Base-by-base conservation (phyloP, 2,888 invertebrate species). In the Pristionchus arcanus region DNA sequence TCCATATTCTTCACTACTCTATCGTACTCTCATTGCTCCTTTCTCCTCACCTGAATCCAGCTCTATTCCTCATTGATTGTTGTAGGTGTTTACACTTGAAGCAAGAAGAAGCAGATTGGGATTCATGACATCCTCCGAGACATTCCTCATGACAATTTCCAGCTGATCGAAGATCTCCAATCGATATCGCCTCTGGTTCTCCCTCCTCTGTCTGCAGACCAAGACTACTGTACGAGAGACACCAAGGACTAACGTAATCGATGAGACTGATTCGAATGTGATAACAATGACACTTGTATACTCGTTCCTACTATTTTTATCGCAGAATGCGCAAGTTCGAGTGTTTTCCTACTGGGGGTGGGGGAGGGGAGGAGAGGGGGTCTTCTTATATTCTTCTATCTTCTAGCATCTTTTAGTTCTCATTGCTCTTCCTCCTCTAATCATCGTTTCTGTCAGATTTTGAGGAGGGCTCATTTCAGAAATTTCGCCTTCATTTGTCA, bases 1-100 rank as follows among this genome's bases (percentile, higher is more conserved):
- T 31, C 34, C 16, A 55, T 59, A 25, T 34, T 59, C 19, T 53
- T 25, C 31, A 71, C 3, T 3, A 3, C n/a, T 21, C 55, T 34
- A 77, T 37, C 42, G 25, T 66, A 66, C 9, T n/a, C n/a, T 21
- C 42, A 11, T 25, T 16, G 28, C 42, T 42, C 7, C 11, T 15
- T 19, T 42, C 16, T 49, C 90, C 90, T 77, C 89, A 94, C 94
- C 93, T 95, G 92, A 94, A 94, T 34, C 95, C 95, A 49, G 93
- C 94, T 42, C 94, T 91, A 83, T 95, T 95, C 21, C 95, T 90
- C 42, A 94, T 90, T 0, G 93, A 91, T 86, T 94, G 93, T 2
- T 94, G 94, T 81, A 93, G 92, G 88, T 94, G 94, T 85, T 92
- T 92, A 90, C 95, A 95, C 21, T 91, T 91, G 91, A 95, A 93